phyloP scores from a whole-genome alignment of 2,888 invertebrate species.

The Agriopis aurantiaria region DNA sequence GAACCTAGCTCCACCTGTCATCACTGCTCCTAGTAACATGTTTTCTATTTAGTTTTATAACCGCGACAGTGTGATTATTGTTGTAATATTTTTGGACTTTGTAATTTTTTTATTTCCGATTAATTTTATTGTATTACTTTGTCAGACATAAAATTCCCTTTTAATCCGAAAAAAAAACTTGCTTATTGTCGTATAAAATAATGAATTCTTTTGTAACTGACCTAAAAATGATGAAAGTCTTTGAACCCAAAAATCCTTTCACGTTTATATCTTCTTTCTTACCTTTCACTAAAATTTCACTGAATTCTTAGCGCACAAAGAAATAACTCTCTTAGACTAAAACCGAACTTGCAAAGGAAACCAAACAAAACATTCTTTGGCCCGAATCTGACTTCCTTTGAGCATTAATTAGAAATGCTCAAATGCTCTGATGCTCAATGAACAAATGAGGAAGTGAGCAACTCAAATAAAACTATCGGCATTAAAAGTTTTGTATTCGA shows the following conservation, averaged over 20 bases:
- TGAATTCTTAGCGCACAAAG: conserved; percentile 17
- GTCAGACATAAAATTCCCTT: not conserved
- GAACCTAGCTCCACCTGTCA: no score
- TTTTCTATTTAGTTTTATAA: no score
- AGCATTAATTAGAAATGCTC: conserved; percentile 30
- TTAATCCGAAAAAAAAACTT: not conserved
- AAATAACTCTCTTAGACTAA: conserved; percentile 14
- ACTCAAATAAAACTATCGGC: conserved; percentile 34
- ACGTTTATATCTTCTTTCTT: conserved; percentile 14
- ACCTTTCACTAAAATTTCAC: conserved; percentile 14
- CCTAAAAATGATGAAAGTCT: not conserved
- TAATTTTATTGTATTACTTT: not conserved
- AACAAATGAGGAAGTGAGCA: conserved; percentile 30
- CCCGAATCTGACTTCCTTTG: conserved; percentile 11
- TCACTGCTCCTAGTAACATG: no score
- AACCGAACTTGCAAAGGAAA: conserved; percentile 11
- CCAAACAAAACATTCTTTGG: conserved; percentile 23
- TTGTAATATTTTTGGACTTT: no score
- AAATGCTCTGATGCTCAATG: conserved; percentile 30
- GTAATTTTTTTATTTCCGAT: not conserved
- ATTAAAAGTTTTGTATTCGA: conserved; percentile 24
- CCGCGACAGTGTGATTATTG: no score
- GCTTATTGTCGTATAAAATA: not conserved
- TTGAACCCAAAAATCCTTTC: conserved; percentile 11
- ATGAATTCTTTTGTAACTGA: conserved; percentile 5